Percentiles rank a stretch among this genome's conserved stretches.
Conservation (phyloP, 2,888 invertebrate genomes). For the Machimus rusticus region DNA sequence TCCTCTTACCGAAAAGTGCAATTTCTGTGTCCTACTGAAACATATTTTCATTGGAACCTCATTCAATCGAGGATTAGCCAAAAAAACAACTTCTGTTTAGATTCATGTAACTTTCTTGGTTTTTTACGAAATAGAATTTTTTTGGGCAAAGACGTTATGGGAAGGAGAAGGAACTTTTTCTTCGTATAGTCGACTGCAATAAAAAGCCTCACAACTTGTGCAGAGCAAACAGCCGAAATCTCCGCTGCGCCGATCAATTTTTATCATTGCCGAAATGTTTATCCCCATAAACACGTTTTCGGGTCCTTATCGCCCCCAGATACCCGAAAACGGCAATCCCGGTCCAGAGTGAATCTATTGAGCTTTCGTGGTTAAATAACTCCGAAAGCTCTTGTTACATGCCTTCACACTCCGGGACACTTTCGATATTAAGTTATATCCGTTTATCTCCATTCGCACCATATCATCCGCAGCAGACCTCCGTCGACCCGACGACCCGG, state of each 20-base stretch:
- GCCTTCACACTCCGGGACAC: slow-evolving; percentile 5
- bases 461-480: not conserved
- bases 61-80: no score
- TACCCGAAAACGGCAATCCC: not conserved
- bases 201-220: not conserved
- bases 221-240: not conserved
- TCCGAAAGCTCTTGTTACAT: slow-evolving; percentile 21
- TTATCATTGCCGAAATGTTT: slow-evolving; percentile 6
- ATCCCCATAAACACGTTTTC: not conserved
- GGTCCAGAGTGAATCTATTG: slow-evolving; percentile 8
- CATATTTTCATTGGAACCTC: no score
- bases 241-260: not conserved
- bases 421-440: slow-evolving; percentile 23
- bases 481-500: not conserved
- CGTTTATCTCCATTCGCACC: slow-evolving; percentile 22
- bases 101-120: not conserved
- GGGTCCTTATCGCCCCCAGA: not conserved
- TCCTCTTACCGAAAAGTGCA: no score
- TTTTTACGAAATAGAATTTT: not conserved
- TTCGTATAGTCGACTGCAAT: not conserved
- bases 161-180: not conserved
- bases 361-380: slow-evolving; percentile 33
- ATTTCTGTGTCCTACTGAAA: no score
- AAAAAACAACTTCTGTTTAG: not conserved
- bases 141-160: not conserved